phyloP scores from a whole-genome alignment of 1,140 invertebrate species.

The Zaprionus capensis region DNA sequence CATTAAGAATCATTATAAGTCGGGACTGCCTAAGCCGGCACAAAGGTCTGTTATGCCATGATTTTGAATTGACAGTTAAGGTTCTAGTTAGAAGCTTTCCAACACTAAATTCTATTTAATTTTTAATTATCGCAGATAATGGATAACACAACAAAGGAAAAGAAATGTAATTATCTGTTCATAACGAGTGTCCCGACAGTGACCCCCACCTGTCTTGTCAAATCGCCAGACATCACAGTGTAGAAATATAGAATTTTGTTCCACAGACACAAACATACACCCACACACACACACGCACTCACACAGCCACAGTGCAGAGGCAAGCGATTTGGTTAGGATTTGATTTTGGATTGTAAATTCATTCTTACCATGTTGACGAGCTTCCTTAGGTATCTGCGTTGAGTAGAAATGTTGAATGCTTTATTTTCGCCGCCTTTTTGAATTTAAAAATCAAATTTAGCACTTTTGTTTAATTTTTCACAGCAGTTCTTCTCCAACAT shows the following conservation, averaged over 20 bases:
- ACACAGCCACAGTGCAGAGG: constrained; percentile 14
- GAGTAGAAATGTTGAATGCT: constrained; percentile 67
- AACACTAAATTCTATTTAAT: neutral
- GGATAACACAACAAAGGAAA: constrained; percentile 6
- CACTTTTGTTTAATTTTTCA: constrained; percentile 73
- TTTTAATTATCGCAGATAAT: neutral
- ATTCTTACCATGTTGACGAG: constrained; percentile 72
- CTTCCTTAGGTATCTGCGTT: constrained; percentile 68
- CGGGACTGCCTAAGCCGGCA: constrained; percentile 16
- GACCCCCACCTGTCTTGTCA: constrained; percentile 33
- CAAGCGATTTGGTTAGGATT: constrained; percentile 41
- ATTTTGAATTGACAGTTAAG: neutral
- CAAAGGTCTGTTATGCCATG: neutral
- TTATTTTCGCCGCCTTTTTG: constrained; percentile 26
- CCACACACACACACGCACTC: constrained; percentile 24
- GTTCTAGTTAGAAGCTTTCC: neutral
- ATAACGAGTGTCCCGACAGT: constrained; percentile 14
- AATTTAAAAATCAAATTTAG: constrained; percentile 46
- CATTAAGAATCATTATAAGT: neutral
- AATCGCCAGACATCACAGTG: constrained; percentile 17
- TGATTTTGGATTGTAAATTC: constrained; percentile 15
- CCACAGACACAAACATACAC: constrained; percentile 19
- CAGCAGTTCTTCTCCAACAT: constrained; percentile 55
- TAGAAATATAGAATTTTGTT: constrained; percentile 47
- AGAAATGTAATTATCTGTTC: constrained; percentile 17